Evolutionary conservation across 2,113 vertebrate genomes (phyloP).

Genomic region (Solenodon paradoxus): DNA sequence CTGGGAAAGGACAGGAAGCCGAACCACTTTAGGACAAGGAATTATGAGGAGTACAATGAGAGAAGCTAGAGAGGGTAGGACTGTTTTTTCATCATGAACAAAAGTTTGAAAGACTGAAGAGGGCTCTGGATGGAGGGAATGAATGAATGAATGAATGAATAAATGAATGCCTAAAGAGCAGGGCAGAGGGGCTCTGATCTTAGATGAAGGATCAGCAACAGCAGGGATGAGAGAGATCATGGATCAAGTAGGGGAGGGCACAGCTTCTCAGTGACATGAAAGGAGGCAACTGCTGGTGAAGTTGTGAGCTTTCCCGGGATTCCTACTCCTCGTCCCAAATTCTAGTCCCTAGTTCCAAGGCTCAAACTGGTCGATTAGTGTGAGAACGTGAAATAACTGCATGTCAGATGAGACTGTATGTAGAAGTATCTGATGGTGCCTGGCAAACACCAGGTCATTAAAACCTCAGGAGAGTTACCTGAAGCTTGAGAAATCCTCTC

Average conservation of each 20-base stretch:
- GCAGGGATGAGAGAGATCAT: not conserved
- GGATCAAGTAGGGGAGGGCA: not conserved
- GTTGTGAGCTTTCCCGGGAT: not conserved
- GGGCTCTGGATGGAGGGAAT: not conserved
- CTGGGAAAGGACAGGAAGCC: not conserved
- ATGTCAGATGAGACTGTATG: not conserved
- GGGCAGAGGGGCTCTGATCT: not conserved
- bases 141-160: not conserved
- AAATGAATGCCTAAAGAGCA: not conserved
- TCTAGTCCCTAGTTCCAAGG: no score
- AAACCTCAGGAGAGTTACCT: not conserved
- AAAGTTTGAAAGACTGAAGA: not conserved
- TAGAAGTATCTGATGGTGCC: not conserved
- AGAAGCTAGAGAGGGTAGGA: not conserved
- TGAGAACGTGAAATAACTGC: not conserved
- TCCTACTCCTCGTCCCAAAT: no score
- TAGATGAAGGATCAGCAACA: not conserved
- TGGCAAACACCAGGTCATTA: not conserved
- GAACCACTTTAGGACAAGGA: not conserved
- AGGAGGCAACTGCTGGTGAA: not conserved
- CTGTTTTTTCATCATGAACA: not conserved
- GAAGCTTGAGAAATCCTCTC: not conserved
- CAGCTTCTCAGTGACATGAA: not conserved
- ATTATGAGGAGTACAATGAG: not conserved
- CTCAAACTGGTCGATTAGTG: not conserved